phyloP scores from a whole-genome alignment of 2,888 invertebrate genomes.

The Sisyra nigra region DNA sequence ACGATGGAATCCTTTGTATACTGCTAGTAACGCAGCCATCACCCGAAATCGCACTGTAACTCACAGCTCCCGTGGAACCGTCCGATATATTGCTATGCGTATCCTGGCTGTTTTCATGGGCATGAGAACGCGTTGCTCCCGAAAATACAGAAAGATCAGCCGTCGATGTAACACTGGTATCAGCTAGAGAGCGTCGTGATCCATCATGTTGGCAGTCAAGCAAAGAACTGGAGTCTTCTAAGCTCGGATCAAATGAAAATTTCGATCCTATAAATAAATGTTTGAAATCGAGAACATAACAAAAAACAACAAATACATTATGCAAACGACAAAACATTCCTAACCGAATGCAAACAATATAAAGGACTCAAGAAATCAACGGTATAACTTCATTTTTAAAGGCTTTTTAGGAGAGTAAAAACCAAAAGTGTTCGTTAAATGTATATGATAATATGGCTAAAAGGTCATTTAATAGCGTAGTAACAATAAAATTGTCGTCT shows the following conservation, averaged over 20 bases:
- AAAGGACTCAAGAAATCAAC: too few species aligned
- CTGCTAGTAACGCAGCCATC: conserved; percentile 30
- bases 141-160: conserved; percentile 70
- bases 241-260: conserved; percentile 44
- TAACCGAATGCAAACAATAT: too few species aligned
- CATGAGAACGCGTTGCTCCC: conserved; percentile 51
- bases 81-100: conserved; percentile 62
- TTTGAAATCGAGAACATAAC: background rate
- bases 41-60: conserved; percentile 30
- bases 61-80: conserved; percentile 44
- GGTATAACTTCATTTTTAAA: too few species aligned
- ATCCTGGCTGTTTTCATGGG: conserved; percentile 56
- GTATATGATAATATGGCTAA: too few species aligned
- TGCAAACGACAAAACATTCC: too few species aligned
- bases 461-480: too few species aligned
- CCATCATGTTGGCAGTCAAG: conserved; percentile 41
- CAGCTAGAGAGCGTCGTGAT: conserved; percentile 63
- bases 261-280: conserved; percentile 35
- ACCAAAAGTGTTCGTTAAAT: too few species aligned
- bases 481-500: too few species aligned
- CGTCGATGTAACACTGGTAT: conserved; percentile 70
- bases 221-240: conserved; percentile 53
- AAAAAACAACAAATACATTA: too few species aligned
- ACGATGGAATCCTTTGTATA: conserved; percentile 34
- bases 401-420: too few species aligned